Conservation (phyloP, 2,113 vertebrate species). For the Ascaphus truei region DNA sequence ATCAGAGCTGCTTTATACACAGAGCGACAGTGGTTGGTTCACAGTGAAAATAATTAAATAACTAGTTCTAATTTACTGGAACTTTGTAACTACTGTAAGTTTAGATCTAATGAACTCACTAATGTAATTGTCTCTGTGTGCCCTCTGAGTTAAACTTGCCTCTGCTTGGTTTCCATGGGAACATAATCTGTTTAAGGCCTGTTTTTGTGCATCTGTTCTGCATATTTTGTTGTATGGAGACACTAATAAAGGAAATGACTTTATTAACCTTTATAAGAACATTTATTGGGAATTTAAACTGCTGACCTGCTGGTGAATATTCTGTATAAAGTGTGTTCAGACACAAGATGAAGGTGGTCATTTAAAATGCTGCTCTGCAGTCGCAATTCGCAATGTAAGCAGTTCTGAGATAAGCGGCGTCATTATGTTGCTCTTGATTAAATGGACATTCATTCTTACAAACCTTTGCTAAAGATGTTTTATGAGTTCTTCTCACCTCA, state of each 20-base stretch:
- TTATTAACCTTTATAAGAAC: background rate
- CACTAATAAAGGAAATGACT: background rate
- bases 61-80: background rate
- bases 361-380: background rate
- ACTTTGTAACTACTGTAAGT: constrained; percentile 2
- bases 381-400: background rate
- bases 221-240: constrained; percentile 2
- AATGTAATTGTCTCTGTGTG: background rate
- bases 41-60: background rate
- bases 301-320: background rate
- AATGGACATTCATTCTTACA: background rate
- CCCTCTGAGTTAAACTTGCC: background rate
- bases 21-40: background rate
- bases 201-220: constrained; percentile 10
- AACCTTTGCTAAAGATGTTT: background rate
- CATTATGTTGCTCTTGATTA: background rate
- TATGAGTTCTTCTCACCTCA: background rate
- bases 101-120: constrained; percentile 11
- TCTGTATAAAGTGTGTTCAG: background rate
- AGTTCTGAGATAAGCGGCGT: background rate
- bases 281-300: constrained; percentile 9
- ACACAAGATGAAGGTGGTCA: background rate
- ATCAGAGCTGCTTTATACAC: too few relatives aligned
- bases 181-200: background rate
- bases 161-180: constrained; percentile 10